Evolutionary conservation across 2,113 vertebrate species (phyloP), one percentile per base, ranked within the genome.

Genomic region (Rhodinocichla rosea): DNA sequence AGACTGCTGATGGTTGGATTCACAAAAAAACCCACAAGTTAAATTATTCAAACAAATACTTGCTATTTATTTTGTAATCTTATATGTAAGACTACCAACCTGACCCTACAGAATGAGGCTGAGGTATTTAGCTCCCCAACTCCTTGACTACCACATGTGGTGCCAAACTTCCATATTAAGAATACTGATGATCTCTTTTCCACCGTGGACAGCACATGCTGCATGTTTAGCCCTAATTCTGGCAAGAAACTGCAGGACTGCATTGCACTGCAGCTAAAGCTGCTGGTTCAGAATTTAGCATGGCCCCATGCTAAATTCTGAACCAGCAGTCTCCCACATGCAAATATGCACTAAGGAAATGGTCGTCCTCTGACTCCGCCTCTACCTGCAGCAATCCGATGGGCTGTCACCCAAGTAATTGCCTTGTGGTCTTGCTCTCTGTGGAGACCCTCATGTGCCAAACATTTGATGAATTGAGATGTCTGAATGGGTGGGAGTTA

Each of bases 141-240:
- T 76, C 32, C 57, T 80, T 80, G 55, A 14, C 42, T 35, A 42
- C 33, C 27, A 49, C 10, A 1, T 8, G 5, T 0, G 0, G 44
- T 65, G 67, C 44, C 63, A 93, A 27, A 26, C 16, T 75, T 79
- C 65, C 37, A 64, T 62, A 13, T 26, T 68, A 56, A 60, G 83
- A 64, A 12, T 14, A 44, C n/a, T 60, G 78, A 39, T 0, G 0
- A n/a, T 27, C 15, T 42, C 45, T 69, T 47, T 84, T 55, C 42
- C 35, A 30, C 10, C 7, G 2, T 8, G 33, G 47, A 39, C 52
- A 50, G 23, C 15, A 87, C 37, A 55, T 0, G 0, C 21, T 3
- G 2, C 23, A 7, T 40, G 10, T 75, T 68, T 59, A 81, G 63
- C 21, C 39, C 60, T 16, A 21, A 65, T 62, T 55, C 12, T 63